phyloP scores from a whole-genome alignment of 2,797 vertebrate genomes.

The Novumbra hubbsi region DNA sequence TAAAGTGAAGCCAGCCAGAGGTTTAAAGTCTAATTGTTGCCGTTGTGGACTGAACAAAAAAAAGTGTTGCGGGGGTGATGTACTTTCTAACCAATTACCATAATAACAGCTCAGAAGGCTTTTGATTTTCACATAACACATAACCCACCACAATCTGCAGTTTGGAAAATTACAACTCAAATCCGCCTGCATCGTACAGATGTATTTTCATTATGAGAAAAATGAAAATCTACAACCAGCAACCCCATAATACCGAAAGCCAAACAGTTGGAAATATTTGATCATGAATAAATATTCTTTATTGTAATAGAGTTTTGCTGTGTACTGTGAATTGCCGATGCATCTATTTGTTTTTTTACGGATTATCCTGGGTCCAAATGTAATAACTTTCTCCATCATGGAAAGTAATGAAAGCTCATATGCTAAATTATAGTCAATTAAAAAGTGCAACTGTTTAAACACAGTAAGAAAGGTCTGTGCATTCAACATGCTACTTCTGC shows the following conservation, averaged over 20 bases:
- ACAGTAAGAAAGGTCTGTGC: slow-evolving; percentile 7
- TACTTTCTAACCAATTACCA: slow-evolving; percentile 31
- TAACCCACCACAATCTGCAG: neutral
- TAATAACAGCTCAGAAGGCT: slow-evolving; percentile 40
- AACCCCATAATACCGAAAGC: neutral
- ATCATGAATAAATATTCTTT: slow-evolving; percentile 49
- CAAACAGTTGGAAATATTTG: slow-evolving; percentile 30
- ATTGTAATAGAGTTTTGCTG: slow-evolving; percentile 54
- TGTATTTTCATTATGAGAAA: slow-evolving; percentile 31
- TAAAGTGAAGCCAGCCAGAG: slow-evolving; percentile 27
- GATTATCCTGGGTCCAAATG: slow-evolving; percentile 52
- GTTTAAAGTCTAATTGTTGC: slow-evolving; percentile 21
- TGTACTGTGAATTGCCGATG: slow-evolving; percentile 43
- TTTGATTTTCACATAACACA: slow-evolving; percentile 35
- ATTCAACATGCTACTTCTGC: slow-evolving; percentile 19
- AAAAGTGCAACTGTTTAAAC: slow-evolving; percentile 40
- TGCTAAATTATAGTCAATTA: slow-evolving; percentile 53
- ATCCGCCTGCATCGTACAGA: slow-evolving; percentile 31
- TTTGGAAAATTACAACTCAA: slow-evolving; percentile 38
- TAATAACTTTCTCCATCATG: slow-evolving; percentile 49
- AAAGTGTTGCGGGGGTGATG: slow-evolving; percentile 34
- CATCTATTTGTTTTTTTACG: slow-evolving; percentile 41
- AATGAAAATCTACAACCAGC: neutral
- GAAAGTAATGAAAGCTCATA: slow-evolving; percentile 42
- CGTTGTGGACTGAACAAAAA: slow-evolving; percentile 3